phyloP scores from a whole-genome alignment of 2,888 invertebrate species.

The Automeris io region DNA sequence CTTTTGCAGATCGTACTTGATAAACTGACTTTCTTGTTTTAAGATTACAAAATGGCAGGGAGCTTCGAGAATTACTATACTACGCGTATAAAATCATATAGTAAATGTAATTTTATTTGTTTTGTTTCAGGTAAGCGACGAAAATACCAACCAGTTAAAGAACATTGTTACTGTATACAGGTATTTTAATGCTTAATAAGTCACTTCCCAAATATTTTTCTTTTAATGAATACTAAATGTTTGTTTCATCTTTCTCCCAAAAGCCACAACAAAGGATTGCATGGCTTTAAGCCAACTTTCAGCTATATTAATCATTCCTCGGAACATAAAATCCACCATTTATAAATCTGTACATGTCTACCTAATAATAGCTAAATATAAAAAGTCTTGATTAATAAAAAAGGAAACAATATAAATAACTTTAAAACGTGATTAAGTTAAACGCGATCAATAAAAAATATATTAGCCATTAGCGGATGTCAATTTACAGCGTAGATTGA shows the following conservation, averaged over 20 bases:
- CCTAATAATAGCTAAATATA: constrained; percentile 6
- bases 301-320: constrained; percentile 53
- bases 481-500: constrained; percentile 21
- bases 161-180: neutral
- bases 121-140: constrained; percentile 43
- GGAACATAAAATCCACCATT: constrained; percentile 42
- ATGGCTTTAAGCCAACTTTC: constrained; percentile 54
- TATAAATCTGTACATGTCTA: constrained; percentile 39
- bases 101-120: constrained; percentile 11
- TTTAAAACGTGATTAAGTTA: constrained; percentile 11
- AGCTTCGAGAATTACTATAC: constrained; percentile 8
- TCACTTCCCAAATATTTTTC: constrained; percentile 13
- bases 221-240: constrained; percentile 25
- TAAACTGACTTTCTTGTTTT: constrained; percentile 43
- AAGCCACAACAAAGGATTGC: constrained; percentile 46
- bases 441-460: constrained; percentile 18
- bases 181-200: constrained; percentile 4
- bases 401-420: constrained; percentile 1
- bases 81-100: neutral
- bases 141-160: neutral
- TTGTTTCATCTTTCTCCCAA: constrained; percentile 31
- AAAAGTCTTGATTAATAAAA: constrained; percentile 7
- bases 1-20: constrained; percentile 46
- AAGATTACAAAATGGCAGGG: constrained; percentile 23
- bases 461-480: constrained; percentile 26